A percentile compares a stretch with the other conserved stretches of the same genome.
Conservation (phyloP, 1,140 invertebrate species). For the Bacillus rossius region DNA sequence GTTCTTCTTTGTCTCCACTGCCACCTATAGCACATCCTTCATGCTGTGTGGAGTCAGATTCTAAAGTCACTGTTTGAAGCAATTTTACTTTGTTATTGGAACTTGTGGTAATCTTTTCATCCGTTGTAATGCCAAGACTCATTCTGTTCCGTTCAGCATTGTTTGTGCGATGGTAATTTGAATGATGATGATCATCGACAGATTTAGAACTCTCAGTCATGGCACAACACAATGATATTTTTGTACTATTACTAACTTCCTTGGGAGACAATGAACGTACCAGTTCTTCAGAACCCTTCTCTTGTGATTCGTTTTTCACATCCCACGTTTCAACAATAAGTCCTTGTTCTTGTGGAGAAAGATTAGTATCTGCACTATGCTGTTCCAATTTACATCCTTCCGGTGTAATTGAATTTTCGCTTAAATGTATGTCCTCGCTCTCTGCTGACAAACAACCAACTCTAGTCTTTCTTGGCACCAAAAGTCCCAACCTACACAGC, state of each 20-base stretch:
- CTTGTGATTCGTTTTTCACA: too few relatives aligned
- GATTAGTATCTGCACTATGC: background rate
- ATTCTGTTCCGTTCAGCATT: background rate
- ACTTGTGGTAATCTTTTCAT: too few relatives aligned
- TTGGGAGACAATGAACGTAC: slow-evolving; percentile 30
- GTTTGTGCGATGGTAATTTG: slow-evolving; percentile 7
- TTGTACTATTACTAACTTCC: slow-evolving; percentile 41
- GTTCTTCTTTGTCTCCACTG: background rate
- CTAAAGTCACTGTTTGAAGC: background rate
- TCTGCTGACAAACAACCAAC: slow-evolving; percentile 36
- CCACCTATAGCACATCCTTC: background rate
- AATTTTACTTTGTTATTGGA: too few relatives aligned
- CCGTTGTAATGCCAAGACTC: too few relatives aligned
- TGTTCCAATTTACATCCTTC: background rate
- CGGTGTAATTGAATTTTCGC: background rate
- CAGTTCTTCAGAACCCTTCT: background rate
- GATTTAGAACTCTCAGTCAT: slow-evolving; percentile 43
- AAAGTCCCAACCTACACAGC: slow-evolving; percentile 33
- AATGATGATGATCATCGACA: slow-evolving; percentile 1
- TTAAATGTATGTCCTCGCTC: background rate
- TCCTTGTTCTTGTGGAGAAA: background rate
- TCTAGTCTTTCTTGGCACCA: slow-evolving; percentile 43
- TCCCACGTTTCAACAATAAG: too few relatives aligned
- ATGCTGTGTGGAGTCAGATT: background rate
- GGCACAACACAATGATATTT: slow-evolving; percentile 42